Conservation (phyloP, 2,113 vertebrate genomes). For the Epinephelus lanceolatus region DNA sequence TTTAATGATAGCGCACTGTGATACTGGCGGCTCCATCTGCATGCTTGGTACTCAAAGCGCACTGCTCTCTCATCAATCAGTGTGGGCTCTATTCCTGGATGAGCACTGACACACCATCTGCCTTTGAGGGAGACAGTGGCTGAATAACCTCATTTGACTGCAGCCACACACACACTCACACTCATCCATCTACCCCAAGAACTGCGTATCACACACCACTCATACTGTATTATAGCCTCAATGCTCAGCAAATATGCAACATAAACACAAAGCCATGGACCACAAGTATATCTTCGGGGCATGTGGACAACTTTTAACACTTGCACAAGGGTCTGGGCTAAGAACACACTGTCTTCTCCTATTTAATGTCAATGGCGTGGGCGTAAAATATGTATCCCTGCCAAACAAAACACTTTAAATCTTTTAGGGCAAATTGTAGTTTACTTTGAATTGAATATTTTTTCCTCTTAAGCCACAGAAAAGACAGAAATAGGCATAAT, state of each 20-base stretch:
- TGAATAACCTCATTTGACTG: conserved; percentile 57
- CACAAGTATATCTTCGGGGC: not conserved
- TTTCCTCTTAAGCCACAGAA: not conserved
- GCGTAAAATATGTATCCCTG: not conserved
- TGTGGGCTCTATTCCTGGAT: conserved; percentile 64
- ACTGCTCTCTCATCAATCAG: conserved; percentile 68
- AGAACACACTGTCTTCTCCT: not conserved
- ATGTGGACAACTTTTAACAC: not conserved
- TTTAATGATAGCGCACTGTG: conserved; percentile 54
- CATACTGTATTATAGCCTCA: conserved; percentile 5
- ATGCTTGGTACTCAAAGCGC: conserved; percentile 28
- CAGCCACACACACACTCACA: conserved; percentile 25
- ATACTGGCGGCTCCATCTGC: conserved; percentile 44
- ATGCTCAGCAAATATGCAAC: conserved; percentile 16
- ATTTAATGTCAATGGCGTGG: not conserved
- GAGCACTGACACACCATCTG: conserved; percentile 60
- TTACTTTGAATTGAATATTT: not conserved
- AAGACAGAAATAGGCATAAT: not conserved
- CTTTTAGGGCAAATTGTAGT: not conserved
- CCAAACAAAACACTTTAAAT: conserved; percentile 1
- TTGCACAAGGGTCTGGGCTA: not conserved
- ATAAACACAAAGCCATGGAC: conserved; percentile 27
- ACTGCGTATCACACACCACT: conserved; percentile 35
- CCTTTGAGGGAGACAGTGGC: conserved; percentile 55
- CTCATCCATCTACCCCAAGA: conserved; percentile 23